phyloP scores from a whole-genome alignment of 2,113 vertebrate species.

The Serilophus lunatus region DNA sequence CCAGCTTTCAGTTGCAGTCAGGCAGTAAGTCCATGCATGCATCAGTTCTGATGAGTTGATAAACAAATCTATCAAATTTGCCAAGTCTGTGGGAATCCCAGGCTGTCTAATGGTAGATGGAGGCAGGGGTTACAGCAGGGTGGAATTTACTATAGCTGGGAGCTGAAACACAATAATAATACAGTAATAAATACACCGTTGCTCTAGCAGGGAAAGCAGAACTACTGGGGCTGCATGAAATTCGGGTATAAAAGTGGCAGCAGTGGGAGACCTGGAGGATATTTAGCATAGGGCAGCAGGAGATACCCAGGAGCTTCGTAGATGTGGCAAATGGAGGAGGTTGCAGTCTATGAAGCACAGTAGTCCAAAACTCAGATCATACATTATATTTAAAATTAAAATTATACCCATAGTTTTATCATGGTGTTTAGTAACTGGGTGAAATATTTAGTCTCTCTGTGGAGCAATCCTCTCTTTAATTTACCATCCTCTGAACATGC shows the following conservation, averaged over 20 bases:
- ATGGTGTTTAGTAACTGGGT: not conserved
- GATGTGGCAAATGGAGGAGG: not conserved
- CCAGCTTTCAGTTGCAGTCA: slow-evolving; percentile 8
- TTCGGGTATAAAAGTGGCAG: slow-evolving; percentile 43
- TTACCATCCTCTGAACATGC: not conserved
- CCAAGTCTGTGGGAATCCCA: slow-evolving; percentile 45
- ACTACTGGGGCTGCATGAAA: slow-evolving; percentile 21
- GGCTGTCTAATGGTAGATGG: slow-evolving; percentile 41
- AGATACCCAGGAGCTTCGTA: not conserved
- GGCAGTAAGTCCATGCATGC: not conserved
- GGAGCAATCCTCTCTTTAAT: not conserved
- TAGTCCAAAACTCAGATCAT: not conserved
- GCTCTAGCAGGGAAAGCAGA: slow-evolving; percentile 55
- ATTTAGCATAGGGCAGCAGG: slow-evolving; percentile 43
- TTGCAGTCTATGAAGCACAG: slow-evolving; percentile 13
- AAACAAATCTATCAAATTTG: slow-evolving; percentile 68
- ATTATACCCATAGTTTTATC: not conserved
- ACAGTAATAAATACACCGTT: slow-evolving; percentile 52
- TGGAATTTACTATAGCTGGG: slow-evolving; percentile 37
- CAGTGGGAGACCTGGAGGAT: slow-evolving; percentile 41
- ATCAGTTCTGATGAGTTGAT: slow-evolving; percentile 53
- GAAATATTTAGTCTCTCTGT: slow-evolving; percentile 9
- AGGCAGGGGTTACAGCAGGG: slow-evolving; percentile 47
- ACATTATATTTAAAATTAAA: not conserved
- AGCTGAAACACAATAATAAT: slow-evolving; percentile 49